Evolutionary conservation across 2,888 invertebrate species (phyloP).

Genomic region (Hypomecis atomaria): DNA sequence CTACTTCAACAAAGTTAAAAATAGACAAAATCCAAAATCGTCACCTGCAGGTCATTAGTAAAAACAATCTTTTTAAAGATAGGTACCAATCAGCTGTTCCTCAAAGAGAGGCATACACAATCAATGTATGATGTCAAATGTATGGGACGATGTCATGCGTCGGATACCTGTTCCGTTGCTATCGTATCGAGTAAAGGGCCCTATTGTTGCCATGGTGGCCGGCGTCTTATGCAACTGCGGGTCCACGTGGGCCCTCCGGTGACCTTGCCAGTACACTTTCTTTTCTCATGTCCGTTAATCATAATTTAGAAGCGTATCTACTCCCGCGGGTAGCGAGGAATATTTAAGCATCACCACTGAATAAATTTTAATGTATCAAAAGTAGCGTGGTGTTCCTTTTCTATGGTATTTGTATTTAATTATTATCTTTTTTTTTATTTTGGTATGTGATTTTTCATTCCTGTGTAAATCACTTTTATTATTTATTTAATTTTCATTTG

Average conservation of each 20-base stretch:
- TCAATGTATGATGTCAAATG: too few species aligned
- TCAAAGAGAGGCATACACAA: too few species aligned
- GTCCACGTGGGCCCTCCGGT: constrained; percentile 18
- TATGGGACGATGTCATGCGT: background rate
- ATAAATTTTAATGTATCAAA: background rate
- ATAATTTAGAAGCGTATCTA: constrained; percentile 3
- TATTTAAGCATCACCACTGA: background rate
- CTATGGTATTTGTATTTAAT: too few species aligned
- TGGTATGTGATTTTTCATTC: too few species aligned
- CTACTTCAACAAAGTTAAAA: too few species aligned
- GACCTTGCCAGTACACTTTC: constrained; percentile 39
- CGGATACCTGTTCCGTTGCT: background rate
- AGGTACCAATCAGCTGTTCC: too few species aligned
- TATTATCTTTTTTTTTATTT: too few species aligned
- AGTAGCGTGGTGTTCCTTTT: background rate
- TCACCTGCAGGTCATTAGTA: too few species aligned
- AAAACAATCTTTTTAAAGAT: too few species aligned
- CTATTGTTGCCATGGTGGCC: background rate
- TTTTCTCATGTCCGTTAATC: constrained; percentile 25
- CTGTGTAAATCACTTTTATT: too few species aligned
- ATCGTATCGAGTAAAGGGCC: constrained; percentile 4
- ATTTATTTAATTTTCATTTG: too few species aligned
- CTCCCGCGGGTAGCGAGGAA: background rate
- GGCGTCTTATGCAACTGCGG: constrained; percentile 46
- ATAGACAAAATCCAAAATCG: too few species aligned